Conservation (phyloP, 2,888 invertebrate species). For the Cartodere bifasciata region DNA sequence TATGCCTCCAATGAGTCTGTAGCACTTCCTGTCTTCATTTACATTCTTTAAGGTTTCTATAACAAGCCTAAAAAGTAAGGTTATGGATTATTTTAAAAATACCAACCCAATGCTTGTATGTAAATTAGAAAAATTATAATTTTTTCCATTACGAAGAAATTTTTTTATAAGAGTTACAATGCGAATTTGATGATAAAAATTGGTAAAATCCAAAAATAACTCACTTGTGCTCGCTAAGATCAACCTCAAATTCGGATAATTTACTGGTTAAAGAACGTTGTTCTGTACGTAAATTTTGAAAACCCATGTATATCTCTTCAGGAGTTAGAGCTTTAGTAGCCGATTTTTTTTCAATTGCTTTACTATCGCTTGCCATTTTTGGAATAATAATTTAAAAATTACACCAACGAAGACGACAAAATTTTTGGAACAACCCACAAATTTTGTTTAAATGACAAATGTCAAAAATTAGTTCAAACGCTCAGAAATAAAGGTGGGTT, state of each 20-base stretch:
- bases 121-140: neutral
- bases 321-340: slow-evolving; percentile 40
- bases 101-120: neutral
- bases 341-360: slow-evolving; percentile 32
- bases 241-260: slow-evolving; percentile 85
- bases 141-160: neutral
- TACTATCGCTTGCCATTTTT: slow-evolving; percentile 32
- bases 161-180: slow-evolving; percentile 1
- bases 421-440: no score
- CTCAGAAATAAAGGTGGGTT: no score
- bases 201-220: no score
- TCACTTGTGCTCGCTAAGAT: slow-evolving; percentile 94
- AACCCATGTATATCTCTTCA: slow-evolving; percentile 77
- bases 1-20: slow-evolving; percentile 86
- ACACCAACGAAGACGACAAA: no score
- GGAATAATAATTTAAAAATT: no score
- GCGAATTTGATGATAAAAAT: slow-evolving; percentile 1
- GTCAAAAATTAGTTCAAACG: no score
- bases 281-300: slow-evolving; percentile 76
- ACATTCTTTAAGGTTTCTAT: slow-evolving; percentile 83
- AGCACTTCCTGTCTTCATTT: slow-evolving; percentile 76
- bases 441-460: no score
- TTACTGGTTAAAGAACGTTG: slow-evolving; percentile 79
- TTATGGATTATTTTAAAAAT: slow-evolving; percentile 2
- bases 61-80: slow-evolving; percentile 60